Evolutionary conservation across 1,140 invertebrate genomes (phyloP).

Genomic region (Diprion similis): DNA sequence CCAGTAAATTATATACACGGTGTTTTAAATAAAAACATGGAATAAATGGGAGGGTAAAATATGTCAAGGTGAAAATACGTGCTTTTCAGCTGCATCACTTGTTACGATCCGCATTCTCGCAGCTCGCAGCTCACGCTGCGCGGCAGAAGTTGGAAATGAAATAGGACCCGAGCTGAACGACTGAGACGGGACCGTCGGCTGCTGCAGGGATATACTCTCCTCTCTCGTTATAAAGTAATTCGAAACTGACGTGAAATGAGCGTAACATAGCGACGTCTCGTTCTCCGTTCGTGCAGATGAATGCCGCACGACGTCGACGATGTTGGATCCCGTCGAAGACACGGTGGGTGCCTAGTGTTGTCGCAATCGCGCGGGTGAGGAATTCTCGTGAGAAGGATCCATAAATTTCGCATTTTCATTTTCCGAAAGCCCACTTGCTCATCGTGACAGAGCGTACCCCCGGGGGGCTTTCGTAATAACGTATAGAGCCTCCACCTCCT

Average conservation of each 20-base stretch:
- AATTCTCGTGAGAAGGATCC: not conserved
- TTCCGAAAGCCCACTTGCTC: conserved; percentile 6
- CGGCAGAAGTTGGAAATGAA: no score
- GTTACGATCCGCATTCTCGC: no score
- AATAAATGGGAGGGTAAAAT: no score
- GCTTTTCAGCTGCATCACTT: no score
- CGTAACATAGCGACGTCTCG: not conserved
- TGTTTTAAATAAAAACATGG: no score
- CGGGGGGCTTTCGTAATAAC: not conserved
- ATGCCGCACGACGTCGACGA: not conserved
- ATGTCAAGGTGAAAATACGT: no score
- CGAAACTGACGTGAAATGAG: not conserved
- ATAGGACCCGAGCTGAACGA: no score
- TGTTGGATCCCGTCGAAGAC: not conserved
- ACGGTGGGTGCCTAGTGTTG: not conserved
- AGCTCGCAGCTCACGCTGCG: no score
- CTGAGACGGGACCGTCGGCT: no score
- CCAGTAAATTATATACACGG: no score
- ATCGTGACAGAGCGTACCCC: conserved; percentile 3
- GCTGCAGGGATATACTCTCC: no score
- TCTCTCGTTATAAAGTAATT: not conserved
- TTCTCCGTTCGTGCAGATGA: no score
- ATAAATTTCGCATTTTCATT: conserved; percentile 6
- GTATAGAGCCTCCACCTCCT: not conserved
- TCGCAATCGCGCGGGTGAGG: not conserved